Base-by-base conservation (phyloP, 2,888 invertebrate species). In the Exocentrus adspersus region DNA sequence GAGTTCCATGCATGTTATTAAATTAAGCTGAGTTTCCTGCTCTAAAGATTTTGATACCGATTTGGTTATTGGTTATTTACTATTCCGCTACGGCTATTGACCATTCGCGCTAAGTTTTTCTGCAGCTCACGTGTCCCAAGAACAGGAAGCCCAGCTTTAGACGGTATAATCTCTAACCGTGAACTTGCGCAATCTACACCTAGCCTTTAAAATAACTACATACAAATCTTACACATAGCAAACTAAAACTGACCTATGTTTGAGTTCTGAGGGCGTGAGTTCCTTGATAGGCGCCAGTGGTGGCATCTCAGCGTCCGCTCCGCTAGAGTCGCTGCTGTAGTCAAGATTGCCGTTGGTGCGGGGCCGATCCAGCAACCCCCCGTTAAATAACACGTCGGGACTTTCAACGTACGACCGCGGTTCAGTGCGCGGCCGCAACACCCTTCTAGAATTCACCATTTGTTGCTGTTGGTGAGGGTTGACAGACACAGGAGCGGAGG, bases 331-430 rank as follows among this genome's bases (percentile, higher is more conserved):
- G 6, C 89, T 90, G 80, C 81, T 89, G 42, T 87, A 87, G 82
- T 80, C 81, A 37, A 77, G 74, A 68, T 79, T 80, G 28, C 82
- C 81, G 74, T 85, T 72, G 79, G 86, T 78, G 84, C 88, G 71
- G 79, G 85, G 75, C 79, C 71, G 84, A 76, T 78, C 79, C 60
- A 79, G 64, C 53, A 73, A 74, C 17, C 83, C 83, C 19, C 83
- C 83, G 75, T 83, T 83, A 48, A 80, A 73, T 66, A 82, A 61
- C 67, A 74, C 72, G 75, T 81, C 79, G 92, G 95, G 0, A 91
- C 93, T 77, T 81, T 94, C 94, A 0, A 93, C 93, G 81, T 94
- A 94, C 75, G 93, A 94, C 75, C 93, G 89, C 62, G 88, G 89
- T 78, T 94, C 94, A 3, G 91, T 92, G 60, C 94, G 87, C 3